Percentiles rank a stretch among this genome's conserved stretches.
Conservation (phyloP, 2,113 vertebrate genomes). For the Loxodonta africana region DNA sequence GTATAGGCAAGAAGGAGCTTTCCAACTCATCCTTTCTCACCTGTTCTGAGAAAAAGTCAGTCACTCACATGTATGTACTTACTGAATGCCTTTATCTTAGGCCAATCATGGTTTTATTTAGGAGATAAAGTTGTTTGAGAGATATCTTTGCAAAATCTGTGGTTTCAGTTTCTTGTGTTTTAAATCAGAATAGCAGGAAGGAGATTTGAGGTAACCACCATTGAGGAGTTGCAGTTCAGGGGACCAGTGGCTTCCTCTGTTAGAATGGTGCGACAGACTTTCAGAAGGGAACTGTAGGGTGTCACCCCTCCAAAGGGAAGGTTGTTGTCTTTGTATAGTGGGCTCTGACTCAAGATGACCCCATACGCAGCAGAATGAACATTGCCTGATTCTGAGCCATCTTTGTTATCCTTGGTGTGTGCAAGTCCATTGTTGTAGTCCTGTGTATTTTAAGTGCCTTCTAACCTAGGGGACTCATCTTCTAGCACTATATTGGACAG, state of each 20-base stretch:
- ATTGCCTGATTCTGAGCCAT: no score
- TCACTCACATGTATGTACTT: no score
- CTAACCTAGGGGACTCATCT: not conserved
- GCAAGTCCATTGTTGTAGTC: not conserved
- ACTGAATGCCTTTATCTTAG: not conserved
- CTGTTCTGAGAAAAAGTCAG: conserved; percentile 11
- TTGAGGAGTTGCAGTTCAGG: not conserved
- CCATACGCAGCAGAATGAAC: not conserved
- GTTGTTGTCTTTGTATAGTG: no score
- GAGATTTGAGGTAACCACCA: not conserved
- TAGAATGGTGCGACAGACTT: not conserved
- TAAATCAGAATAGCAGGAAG: not conserved
- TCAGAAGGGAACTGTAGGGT: not conserved
- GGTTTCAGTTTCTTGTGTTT: not conserved
- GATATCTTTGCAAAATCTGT: no score
- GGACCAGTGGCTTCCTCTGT: not conserved
- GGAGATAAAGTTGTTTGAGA: not conserved
- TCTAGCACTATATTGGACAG: not conserved
- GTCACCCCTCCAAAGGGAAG: not conserved
- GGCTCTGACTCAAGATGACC: not conserved
- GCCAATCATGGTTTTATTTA: not conserved
- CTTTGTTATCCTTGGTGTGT: not conserved
- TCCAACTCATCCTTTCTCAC: not conserved
- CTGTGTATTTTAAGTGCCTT: no score
- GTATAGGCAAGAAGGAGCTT: not conserved